These are phyloP conservation scores for Xestoiulus laeticollis DNA, from an alignment of 2,888 invertebrate genomes.

Conservation along the genomic window DNA sequence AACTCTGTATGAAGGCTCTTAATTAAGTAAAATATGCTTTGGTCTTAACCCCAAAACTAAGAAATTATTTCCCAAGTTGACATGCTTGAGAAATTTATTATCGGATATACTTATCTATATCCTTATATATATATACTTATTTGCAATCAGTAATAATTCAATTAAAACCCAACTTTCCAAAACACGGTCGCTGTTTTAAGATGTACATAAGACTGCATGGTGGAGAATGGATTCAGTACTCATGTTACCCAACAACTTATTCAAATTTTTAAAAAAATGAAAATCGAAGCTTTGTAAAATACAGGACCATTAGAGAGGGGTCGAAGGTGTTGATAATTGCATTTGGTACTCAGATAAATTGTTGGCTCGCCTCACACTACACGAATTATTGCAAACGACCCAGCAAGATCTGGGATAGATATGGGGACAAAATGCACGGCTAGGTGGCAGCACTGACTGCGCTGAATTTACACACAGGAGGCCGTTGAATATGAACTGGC, in stretches of 20 bases:
- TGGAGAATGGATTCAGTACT: too few relatives aligned
- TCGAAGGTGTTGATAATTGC: not conserved
- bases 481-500: not conserved
- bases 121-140: not conserved
- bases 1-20: not conserved
- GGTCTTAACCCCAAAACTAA: not conserved
- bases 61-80: not conserved
- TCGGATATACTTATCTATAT: not conserved
- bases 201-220: too few relatives aligned
- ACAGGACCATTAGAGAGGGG: not conserved
- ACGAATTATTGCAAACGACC: not conserved
- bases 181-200: too few relatives aligned
- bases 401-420: not conserved
- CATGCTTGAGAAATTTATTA: not conserved
- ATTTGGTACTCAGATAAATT: not conserved
- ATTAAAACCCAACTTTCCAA: too few relatives aligned
- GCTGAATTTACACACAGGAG: not conserved
- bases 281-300: not conserved
- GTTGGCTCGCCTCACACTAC: not conserved
- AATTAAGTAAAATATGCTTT: not conserved
- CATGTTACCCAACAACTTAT: not conserved
- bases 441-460: slow-evolving; percentile 41
- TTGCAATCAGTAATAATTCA: too few relatives aligned
- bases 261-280: not conserved
- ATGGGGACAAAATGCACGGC: not conserved